Conservation (phyloP, 1,140 invertebrate genomes). For the Drosophila teissieri region DNA sequence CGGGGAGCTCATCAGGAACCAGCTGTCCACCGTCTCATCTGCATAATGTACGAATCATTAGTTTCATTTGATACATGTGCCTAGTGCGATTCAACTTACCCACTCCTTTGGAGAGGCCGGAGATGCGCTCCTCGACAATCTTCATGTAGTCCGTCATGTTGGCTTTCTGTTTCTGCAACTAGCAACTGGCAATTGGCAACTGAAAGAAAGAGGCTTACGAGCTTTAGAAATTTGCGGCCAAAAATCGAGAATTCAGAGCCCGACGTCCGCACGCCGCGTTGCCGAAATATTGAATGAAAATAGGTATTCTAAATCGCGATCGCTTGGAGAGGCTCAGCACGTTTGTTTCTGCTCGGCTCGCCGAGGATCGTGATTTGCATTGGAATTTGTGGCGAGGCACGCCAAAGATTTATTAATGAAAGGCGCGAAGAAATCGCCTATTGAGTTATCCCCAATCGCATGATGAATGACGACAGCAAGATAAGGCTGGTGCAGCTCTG, state of each 20-base stretch:
- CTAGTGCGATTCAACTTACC: conserved; percentile 56
- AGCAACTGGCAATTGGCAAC: conserved; percentile 47
- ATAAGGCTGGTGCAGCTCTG: conserved; percentile 12
- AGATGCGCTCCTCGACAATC: conserved; percentile 80
- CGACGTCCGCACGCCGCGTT: conserved; percentile 64
- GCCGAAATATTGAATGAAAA: conserved; percentile 82
- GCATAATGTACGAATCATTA: neutral
- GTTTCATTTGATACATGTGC: neutral
- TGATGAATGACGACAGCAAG: conserved; percentile 70
- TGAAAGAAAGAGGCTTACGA: conserved; percentile 17
- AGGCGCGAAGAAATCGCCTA: conserved; percentile 64
- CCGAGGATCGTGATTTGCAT: conserved; percentile 60
- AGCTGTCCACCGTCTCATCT: conserved; percentile 88
- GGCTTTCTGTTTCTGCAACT: conserved; percentile 28
- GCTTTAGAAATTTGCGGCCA: conserved; percentile 59
- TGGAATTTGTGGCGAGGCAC: conserved; percentile 60
- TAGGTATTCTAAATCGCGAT: conserved; percentile 63
- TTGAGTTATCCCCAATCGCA: conserved; percentile 59
- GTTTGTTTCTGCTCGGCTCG: conserved; percentile 42
- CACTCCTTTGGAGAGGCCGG: conserved; percentile 75
- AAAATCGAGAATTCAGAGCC: conserved; percentile 56
- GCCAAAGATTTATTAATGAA: conserved; percentile 74
- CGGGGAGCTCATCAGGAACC: conserved; percentile 87
- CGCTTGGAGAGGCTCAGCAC: conserved; percentile 59
- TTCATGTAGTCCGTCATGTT: conserved; percentile 78